Conservation (phyloP, 2,888 invertebrate species). For the Lacanobia oleracea region DNA sequence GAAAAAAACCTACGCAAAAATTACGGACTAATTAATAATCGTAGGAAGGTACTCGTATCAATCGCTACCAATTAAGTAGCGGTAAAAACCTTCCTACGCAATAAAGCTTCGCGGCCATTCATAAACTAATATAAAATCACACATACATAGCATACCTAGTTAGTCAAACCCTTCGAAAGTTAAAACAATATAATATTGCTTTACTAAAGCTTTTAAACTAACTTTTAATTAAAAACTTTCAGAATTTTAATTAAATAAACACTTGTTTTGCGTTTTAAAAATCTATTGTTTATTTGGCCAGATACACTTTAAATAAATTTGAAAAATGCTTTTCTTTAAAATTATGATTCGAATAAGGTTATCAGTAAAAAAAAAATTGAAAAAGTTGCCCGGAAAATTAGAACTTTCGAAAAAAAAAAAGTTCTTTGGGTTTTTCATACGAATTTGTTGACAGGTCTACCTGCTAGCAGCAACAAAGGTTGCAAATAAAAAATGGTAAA, state of each 20-base stretch:
- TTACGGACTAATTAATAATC: neutral
- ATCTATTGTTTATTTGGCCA: neutral
- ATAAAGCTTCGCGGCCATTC: neutral
- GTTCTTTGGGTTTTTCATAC: too few species aligned
- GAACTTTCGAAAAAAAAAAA: too few species aligned
- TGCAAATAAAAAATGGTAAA: too few species aligned
- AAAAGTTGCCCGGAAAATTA: too few species aligned
- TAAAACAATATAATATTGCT: neutral
- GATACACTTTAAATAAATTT: neutral
- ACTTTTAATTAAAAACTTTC: constrained; percentile 1
- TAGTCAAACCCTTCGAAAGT: neutral
- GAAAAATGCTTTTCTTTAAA: too few species aligned
- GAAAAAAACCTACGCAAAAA: neutral
- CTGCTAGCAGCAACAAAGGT: too few species aligned
- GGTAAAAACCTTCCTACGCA: too few species aligned
- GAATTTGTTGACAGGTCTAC: too few species aligned
- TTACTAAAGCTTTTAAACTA: neutral
- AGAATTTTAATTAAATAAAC: constrained; percentile 1
- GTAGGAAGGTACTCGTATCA: neutral
- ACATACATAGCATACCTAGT: neutral
- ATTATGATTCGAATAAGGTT: too few species aligned
- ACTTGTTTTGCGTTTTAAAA: neutral
- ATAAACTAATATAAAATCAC: neutral
- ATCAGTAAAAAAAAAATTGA: too few species aligned
- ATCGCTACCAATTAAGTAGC: neutral